Evolutionary conservation across 1,140 invertebrate genomes (phyloP).

Genomic region (Brevipalpus yothersi): DNA sequence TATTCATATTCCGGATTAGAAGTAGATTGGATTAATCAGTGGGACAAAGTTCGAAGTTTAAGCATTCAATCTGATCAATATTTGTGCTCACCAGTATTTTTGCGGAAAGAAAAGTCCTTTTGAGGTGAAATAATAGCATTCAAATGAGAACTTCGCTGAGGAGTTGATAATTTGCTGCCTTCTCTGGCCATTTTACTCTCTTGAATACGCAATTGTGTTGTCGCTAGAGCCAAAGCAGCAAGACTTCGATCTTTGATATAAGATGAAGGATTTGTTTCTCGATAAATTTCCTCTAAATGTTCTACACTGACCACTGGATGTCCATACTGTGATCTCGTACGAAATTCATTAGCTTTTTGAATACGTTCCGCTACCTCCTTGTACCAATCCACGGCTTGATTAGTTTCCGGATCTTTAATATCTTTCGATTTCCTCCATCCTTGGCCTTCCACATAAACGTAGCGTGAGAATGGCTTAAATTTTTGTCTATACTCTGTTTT

Average conservation of each 20-base stretch:
- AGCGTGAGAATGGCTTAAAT: slow-evolving; percentile 52
- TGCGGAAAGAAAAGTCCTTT: not conserved
- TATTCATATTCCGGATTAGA: too few species aligned
- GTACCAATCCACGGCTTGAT: slow-evolving; percentile 4
- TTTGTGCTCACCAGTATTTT: too few species aligned
- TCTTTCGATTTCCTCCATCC: slow-evolving; percentile 13
- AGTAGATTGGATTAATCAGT: too few species aligned
- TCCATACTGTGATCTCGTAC: slow-evolving; percentile 4
- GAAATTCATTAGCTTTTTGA: slow-evolving; percentile 7
- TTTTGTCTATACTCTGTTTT: slow-evolving; percentile 52
- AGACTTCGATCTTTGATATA: not conserved
- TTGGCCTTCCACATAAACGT: slow-evolving; percentile 42
- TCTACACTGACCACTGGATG: slow-evolving; percentile 1
- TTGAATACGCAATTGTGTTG: slow-evolving; percentile 2
- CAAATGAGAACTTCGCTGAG: not conserved
- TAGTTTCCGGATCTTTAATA: not conserved
- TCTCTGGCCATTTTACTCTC: slow-evolving; percentile 7
- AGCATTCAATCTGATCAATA: too few species aligned
- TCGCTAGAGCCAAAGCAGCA: slow-evolving; percentile 4
- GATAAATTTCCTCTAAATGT: slow-evolving; percentile 1
- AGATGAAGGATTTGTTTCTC: not conserved
- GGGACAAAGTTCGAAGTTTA: too few species aligned
- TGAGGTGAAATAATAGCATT: not conserved
- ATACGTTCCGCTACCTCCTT: slow-evolving; percentile 5
- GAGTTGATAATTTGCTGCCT: not conserved